Evolutionary conservation across 2,113 vertebrate species (phyloP).

Genomic region (Aythya baeri): DNA sequence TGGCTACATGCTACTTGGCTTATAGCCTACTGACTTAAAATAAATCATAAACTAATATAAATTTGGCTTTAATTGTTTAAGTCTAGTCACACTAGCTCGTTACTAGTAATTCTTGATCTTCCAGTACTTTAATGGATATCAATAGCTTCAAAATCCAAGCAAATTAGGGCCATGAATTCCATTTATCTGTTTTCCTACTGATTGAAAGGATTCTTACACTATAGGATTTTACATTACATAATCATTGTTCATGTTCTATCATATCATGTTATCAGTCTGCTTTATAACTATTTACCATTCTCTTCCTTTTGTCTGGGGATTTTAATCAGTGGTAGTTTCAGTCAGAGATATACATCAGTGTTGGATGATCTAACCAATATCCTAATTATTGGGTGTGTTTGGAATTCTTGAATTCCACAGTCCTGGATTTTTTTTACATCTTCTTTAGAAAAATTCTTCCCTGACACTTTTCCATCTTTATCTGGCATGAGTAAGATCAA

Average conservation of each 20-base stretch:
- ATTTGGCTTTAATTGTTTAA: slow-evolving; percentile 2
- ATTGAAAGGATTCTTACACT: not conserved
- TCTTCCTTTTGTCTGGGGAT: not conserved
- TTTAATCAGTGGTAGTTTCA: not conserved
- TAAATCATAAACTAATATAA: not conserved
- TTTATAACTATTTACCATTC: not conserved
- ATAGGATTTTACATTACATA: not conserved
- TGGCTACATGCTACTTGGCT: not conserved
- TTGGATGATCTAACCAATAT: not conserved
- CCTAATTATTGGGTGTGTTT: not conserved
- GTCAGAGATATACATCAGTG: not conserved
- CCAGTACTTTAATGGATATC: not conserved
- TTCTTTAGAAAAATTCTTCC: not conserved
- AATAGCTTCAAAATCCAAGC: not conserved
- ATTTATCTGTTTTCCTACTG: not conserved
- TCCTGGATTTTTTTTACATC: not conserved
- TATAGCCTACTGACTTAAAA: not conserved
- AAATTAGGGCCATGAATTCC: not conserved
- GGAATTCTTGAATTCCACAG: not conserved
- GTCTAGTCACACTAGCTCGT: not conserved
- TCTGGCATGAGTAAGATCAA: not conserved
- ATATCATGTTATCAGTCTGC: not conserved
- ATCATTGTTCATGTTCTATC: not conserved
- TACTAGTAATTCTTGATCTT: not conserved
- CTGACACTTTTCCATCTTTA: not conserved